Conservation (phyloP, 1,140 invertebrate genomes). For the Choristoneura fumiferana region DNA sequence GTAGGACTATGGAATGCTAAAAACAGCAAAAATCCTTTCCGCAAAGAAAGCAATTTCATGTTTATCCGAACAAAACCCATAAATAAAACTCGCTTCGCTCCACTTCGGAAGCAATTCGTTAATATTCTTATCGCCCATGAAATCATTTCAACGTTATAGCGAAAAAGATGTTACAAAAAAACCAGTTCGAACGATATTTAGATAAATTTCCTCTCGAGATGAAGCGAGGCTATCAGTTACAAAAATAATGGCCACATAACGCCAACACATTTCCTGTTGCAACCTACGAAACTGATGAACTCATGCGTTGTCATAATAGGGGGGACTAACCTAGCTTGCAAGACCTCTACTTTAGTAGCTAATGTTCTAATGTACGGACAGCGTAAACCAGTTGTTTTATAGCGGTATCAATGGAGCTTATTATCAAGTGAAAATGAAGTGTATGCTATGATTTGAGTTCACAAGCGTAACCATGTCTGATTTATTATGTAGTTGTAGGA, state of each 20-base stretch:
- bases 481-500: background rate
- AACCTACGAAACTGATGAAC: constrained; percentile 7
- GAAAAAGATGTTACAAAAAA: constrained; percentile 32
- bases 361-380: too few species aligned
- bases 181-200: constrained; percentile 27
- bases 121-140: constrained; percentile 8
- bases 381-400: background rate
- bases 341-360: too few species aligned
- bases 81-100: background rate
- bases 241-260: constrained; percentile 24
- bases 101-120: constrained; percentile 14
- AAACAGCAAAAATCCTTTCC: too few species aligned
- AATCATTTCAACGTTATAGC: background rate
- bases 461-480: background rate
- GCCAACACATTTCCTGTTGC: constrained; percentile 35
- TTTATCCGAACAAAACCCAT: too few species aligned
- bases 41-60: too few species aligned
- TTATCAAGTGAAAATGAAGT: background rate
- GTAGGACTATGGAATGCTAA: too few species aligned
- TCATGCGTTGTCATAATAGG: constrained; percentile 1
- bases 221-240: constrained; percentile 13
- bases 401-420: background rate
- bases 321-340: background rate
- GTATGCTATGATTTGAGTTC: background rate
- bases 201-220: background rate